Evolutionary conservation across 2,888 invertebrate species (phyloP).

Genomic region (Sinentomon sp.): DNA sequence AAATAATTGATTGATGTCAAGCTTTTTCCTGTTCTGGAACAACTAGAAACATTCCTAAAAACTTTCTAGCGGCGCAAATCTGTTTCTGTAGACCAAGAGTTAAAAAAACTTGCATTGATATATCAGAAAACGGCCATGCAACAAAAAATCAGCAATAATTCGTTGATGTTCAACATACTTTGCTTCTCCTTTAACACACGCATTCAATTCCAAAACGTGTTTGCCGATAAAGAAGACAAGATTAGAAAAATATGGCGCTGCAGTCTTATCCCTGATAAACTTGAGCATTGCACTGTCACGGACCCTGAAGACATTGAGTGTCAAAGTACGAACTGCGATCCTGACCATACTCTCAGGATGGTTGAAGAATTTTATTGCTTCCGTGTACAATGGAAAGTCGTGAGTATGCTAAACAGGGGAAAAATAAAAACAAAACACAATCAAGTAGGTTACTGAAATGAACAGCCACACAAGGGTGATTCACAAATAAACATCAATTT

Average conservation of each 20-base stretch:
- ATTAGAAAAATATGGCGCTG: slow-evolving; percentile 94
- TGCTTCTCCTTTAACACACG: slow-evolving; percentile 76
- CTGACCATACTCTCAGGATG: slow-evolving; percentile 97
- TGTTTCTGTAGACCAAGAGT: too few relatives aligned
- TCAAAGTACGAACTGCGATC: slow-evolving; percentile 89
- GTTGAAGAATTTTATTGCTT: slow-evolving; percentile 97
- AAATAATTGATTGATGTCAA: too few relatives aligned
- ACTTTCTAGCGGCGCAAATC: too few relatives aligned
- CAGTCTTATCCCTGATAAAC: slow-evolving; percentile 84
- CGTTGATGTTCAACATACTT: slow-evolving; percentile 36
- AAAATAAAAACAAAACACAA: slow-evolving; percentile 14
- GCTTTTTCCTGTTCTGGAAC: too few relatives aligned
- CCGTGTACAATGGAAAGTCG: slow-evolving; percentile 95
- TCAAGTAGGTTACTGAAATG: not conserved
- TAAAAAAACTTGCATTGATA: too few relatives aligned
- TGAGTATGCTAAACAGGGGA: slow-evolving; percentile 81
- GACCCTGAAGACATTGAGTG: slow-evolving; percentile 84
- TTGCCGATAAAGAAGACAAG: slow-evolving; percentile 97
- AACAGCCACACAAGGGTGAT: not conserved
- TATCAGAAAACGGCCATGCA: not conserved
- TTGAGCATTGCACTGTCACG: slow-evolving; percentile 81
- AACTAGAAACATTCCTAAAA: too few relatives aligned
- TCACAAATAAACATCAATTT: too few relatives aligned
- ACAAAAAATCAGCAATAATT: not conserved
- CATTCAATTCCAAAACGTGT: slow-evolving; percentile 81